Evolutionary conservation across 2,888 invertebrate genomes (phyloP).

Genomic region (Parnassius mnemosyne): DNA sequence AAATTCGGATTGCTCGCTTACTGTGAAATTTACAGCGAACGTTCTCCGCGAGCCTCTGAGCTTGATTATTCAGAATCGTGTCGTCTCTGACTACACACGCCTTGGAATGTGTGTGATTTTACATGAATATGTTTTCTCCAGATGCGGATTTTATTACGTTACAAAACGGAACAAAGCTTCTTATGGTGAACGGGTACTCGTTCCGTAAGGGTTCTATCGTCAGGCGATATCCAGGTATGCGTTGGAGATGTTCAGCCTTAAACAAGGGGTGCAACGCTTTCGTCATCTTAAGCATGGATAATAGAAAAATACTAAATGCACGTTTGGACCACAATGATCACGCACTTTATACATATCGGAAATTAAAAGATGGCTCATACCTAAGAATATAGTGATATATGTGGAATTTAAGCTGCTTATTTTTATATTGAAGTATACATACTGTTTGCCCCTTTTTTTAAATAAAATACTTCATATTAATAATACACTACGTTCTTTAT

Average conservation of each 20-base stretch:
- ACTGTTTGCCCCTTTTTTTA: no score
- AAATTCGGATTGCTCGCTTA: no score
- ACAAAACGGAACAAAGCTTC: constrained; percentile 22
- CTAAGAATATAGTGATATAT: not conserved
- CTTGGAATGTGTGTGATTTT: no score
- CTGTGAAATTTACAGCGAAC: no score
- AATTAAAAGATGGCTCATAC: constrained; percentile 7
- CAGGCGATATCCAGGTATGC: constrained; percentile 24
- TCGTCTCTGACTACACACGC: no score
- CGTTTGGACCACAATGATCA: constrained; percentile 11
- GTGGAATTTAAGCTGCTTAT: no score
- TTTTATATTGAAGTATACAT: no score
- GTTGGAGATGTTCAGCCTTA: constrained; percentile 35
- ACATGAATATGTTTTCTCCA: constrained; percentile 8
- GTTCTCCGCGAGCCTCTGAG: no score
- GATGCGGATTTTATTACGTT: constrained; percentile 31
- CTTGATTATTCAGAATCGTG: no score
- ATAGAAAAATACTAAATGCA: not conserved
- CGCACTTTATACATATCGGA: constrained; percentile 4
- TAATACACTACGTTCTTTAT: no score
- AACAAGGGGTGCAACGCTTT: constrained; percentile 36
- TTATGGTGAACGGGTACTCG: constrained; percentile 35
- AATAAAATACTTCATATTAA: no score
- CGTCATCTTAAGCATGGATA: constrained; percentile 14
- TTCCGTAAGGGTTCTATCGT: constrained; percentile 30